Evolutionary conservation across 2,888 invertebrate species (phyloP), one percentile per base, ranked within the genome.

Genomic region (Tenodera sinensis): DNA sequence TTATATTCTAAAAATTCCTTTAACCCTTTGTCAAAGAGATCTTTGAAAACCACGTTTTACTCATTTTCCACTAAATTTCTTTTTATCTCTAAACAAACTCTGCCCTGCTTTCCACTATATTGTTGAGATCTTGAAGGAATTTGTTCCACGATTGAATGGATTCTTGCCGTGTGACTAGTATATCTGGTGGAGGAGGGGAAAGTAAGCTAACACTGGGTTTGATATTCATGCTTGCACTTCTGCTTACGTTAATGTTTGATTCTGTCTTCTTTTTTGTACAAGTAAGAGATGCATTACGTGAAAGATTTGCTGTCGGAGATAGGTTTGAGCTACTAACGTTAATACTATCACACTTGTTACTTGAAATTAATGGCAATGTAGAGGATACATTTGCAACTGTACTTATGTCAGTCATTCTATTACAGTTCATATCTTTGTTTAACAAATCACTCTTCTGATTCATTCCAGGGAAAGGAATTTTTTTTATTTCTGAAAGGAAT

Each of bases 111-210:
- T 94, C 93, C 88, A 94, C 92, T 90, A 95, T 94, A 30, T 93
- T 93, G 91, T 94, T 94, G 71, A 95, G 92, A 90, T 94, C 93
- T 1, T 92, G 90, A 81, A 95, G 91, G 91, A 95, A 95, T 84
- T 92, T 92, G 90, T 94, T 93, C 94, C 94, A 95, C 90, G 93
- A 94, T 87, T 94, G 93, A 90, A 93, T 93, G 9, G 93, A 93
- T 86, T 93, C 93, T 84, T 93, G 91, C 71, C 93, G 92, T 90
- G 92, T 93, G 28, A 93, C 88, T 9, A 88, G 87, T 20, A 91
- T 87, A 30, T 90, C 89, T 20, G 87, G 89, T 83, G 91, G 90
- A n/a, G 90, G 91, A 28, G 91, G 90, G 8, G 85, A 84, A 4
- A 91, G 83, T 27, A 91, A 82, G 42, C 89, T 89, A 2, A 90